Base-by-base conservation (phyloP, 2,113 vertebrate species). In the Indicator maculatus region DNA sequence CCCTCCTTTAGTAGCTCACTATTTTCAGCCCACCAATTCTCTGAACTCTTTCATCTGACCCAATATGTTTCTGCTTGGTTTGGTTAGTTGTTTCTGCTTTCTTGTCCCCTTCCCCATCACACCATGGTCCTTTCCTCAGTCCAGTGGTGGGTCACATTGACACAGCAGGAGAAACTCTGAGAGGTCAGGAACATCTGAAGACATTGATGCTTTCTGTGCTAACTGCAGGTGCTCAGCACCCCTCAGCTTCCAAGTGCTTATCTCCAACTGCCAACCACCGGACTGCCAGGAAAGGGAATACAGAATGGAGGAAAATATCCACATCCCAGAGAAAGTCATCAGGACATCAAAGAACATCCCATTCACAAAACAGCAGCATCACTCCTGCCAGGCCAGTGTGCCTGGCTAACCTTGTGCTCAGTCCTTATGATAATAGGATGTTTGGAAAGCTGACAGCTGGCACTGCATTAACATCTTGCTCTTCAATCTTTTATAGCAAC, bases 361-460 rank as follows among this genome's bases (percentile, higher is more conserved):
- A 83, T 93, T 92, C 89, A 91, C 94, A 92, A 90, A 88, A 81
- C 76, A 73, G 84, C 83, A 52, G 73, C 86, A 92, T 83, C 55
- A 10, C 39, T 77, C 41, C 27, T 63, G 70, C 66, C 86, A 96
- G 94, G 81, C 31, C 60, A 24, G 74, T 89, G 83, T 79, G 90
- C 93, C 88, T 95, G 78, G 78, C 92, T 98, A 97, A 96, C 97
- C 97, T 98, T 97, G 96, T 90, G 94, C 8, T 83, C 41, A 50
- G 80, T 50, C 86, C 94, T 95, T 90, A 85, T 1, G 95, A 96
- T 95, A 96, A 97, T 93, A 93, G 41, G 1, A 71, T 20, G 44
- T 93, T 90, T 98, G 97, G 97, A 98, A 96, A 94, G 95, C 47
- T 44, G 95, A 97, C 97, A 97, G 97, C 97, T 98, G 98, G 97